Evolutionary conservation across 2,888 invertebrate genomes (phyloP).

Genomic region (Parnassius orleans): DNA sequence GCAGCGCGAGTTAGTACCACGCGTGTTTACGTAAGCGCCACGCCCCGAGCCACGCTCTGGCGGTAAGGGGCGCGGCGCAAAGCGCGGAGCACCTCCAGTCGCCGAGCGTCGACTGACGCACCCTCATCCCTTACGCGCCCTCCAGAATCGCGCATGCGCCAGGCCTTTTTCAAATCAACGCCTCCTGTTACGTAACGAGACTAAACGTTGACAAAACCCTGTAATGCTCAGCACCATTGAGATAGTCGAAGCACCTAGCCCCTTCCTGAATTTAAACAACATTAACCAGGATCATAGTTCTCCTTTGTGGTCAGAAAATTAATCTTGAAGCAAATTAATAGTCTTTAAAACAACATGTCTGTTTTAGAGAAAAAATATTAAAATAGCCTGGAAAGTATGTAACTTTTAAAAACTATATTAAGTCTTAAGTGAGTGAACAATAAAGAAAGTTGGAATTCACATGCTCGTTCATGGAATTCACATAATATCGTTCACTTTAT

Average conservation of each 20-base stretch:
- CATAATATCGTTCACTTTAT: too few species aligned
- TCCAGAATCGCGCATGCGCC: constrained; percentile 62
- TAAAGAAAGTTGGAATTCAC: too few species aligned
- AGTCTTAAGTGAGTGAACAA: too few species aligned
- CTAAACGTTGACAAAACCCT: constrained; percentile 54
- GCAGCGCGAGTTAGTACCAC: constrained; percentile 57
- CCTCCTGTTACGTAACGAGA: constrained; percentile 68
- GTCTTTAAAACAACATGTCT: too few species aligned
- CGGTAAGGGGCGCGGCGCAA: constrained; percentile 78
- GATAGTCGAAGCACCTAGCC: constrained; percentile 24
- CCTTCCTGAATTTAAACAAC: constrained; percentile 21
- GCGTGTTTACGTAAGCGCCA: constrained; percentile 81
- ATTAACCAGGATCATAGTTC: constrained; percentile 5
- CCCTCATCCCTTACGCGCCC: constrained; percentile 50
- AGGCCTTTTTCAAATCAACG: constrained; percentile 52
- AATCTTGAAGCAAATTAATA: too few species aligned
- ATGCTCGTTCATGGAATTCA: too few species aligned
- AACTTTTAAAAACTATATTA: too few species aligned
- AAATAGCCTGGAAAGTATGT: too few species aligned
- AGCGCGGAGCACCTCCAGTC: constrained; percentile 74
- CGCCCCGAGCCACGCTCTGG: constrained; percentile 78
- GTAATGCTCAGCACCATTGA: constrained; percentile 31
- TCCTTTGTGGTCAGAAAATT: neutral
- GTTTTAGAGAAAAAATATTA: too few species aligned
- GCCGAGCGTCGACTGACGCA: constrained; percentile 78